Conservation (phyloP, 2,888 invertebrate species). For the Acrocera orbiculus region DNA sequence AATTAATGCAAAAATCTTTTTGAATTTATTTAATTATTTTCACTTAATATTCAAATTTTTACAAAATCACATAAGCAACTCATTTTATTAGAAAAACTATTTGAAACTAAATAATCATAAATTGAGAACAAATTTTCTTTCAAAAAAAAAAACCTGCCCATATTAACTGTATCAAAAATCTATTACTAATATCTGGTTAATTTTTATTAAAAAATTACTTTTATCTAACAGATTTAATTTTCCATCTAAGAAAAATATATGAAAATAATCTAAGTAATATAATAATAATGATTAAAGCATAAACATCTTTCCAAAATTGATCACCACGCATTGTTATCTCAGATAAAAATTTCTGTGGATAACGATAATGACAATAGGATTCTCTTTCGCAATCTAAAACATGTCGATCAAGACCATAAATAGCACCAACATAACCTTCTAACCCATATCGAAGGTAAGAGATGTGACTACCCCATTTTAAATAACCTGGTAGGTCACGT, state of each 20-base stretch:
- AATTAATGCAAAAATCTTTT: no score
- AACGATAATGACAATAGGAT: slow-evolving; percentile 60
- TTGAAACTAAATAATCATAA: no score
- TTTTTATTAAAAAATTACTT: background rate
- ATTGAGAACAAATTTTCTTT: no score
- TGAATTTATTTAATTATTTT: no score
- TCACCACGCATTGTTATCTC: slow-evolving; percentile 67
- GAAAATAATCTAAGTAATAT: slow-evolving; percentile 46
- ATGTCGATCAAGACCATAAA: slow-evolving; percentile 65
- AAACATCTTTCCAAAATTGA: slow-evolving; percentile 68
- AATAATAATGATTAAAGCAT: slow-evolving; percentile 50
- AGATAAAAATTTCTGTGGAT: slow-evolving; percentile 60
- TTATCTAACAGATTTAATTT: slow-evolving; percentile 37
- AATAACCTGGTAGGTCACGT: slow-evolving; percentile 64
- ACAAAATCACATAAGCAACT: no score
- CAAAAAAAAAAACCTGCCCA: no score
- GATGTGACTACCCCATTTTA: slow-evolving; percentile 82
- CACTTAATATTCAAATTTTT: no score
- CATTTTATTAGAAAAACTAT: no score
- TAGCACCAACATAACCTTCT: slow-evolving; percentile 67
- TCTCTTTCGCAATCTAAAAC: slow-evolving; percentile 54
- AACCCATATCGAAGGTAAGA: slow-evolving; percentile 83
- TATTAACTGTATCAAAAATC: no score
- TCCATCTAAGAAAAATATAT: slow-evolving; percentile 59
- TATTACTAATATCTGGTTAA: no score